Conservation (phyloP, 2,888 invertebrate genomes). For the Phortica okadai region DNA sequence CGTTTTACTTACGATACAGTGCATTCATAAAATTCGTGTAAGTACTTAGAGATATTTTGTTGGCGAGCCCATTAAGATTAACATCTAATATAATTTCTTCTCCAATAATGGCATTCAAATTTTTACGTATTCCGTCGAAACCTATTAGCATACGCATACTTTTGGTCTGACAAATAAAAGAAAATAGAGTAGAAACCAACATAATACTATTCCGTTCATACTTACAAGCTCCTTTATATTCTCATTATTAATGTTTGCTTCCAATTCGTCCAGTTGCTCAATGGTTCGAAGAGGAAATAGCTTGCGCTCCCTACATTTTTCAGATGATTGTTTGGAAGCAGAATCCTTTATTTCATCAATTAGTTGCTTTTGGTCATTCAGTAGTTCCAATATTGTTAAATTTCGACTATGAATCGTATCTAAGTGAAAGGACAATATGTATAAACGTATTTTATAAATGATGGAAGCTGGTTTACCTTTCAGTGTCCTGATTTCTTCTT, state of each 20-base stretch:
- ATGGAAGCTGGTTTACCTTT: not conserved
- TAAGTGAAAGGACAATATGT: not conserved
- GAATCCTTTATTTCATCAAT: not conserved
- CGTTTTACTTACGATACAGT: not conserved
- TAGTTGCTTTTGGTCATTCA: constrained; percentile 7
- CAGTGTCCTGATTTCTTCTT: not conserved
- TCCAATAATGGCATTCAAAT: not conserved
- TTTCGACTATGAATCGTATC: not conserved
- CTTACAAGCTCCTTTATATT: not conserved
- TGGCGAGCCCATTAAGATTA: not conserved
- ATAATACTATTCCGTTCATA: not conserved
- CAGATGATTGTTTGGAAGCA: not conserved
- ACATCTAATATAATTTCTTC: not conserved
- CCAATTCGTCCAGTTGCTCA: not conserved
- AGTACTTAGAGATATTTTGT: not conserved
- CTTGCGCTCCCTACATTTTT: not conserved
- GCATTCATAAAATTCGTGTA: constrained; percentile 2
- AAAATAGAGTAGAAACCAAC: not conserved
- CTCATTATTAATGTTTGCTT: not conserved
- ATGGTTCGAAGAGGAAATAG: not conserved
- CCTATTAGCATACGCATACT: not conserved
- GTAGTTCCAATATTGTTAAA: not conserved
- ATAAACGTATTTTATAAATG: not conserved
- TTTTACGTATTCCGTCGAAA: not conserved
- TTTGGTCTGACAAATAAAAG: not conserved